A percentile compares a stretch with the other conserved stretches of the same genome.
Conservation (phyloP, 2,888 invertebrate genomes). For the Agrotis puta region DNA sequence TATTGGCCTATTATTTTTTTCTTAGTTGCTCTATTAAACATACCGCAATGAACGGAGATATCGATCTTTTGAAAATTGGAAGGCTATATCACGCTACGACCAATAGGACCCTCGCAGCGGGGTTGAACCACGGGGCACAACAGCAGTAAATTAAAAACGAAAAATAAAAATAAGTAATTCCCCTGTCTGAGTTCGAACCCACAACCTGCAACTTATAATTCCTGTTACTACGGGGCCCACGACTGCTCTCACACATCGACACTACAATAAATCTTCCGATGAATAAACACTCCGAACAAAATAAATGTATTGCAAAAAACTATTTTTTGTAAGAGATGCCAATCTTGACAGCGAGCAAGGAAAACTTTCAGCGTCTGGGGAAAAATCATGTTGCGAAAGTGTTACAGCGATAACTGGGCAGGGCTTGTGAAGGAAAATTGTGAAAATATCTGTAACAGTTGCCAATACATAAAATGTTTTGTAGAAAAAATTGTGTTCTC, state of each 20-base stretch:
- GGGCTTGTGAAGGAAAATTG: conserved; percentile 37
- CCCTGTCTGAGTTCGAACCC: too few relatives aligned
- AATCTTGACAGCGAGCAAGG: conserved; percentile 41
- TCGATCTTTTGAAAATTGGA: too few relatives aligned
- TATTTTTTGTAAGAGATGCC: conserved; percentile 37
- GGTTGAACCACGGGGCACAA: too few relatives aligned
- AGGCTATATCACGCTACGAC: too few relatives aligned
- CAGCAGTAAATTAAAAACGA: too few relatives aligned
- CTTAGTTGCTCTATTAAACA: too few relatives aligned
- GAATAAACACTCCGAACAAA: conserved; percentile 29
- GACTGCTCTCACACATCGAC: neutral
- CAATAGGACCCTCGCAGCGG: too few relatives aligned
- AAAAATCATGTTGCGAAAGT: conserved; percentile 52
- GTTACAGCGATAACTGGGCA: conserved; percentile 42
- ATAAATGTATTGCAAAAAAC: conserved; percentile 18
- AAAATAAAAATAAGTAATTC: too few relatives aligned
- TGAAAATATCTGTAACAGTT: conserved; percentile 35
- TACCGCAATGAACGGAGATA: too few relatives aligned
- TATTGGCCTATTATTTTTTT: too few relatives aligned
- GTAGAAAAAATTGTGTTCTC: conserved; percentile 1
- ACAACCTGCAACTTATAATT: too few relatives aligned
- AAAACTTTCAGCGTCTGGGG: conserved; percentile 52
- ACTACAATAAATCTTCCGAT: conserved; percentile 6
- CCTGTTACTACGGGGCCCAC: too few relatives aligned
- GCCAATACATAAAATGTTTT: conserved; percentile 26